Conservation (phyloP, 2,888 invertebrate species). For the Drosophila histrio region DNA sequence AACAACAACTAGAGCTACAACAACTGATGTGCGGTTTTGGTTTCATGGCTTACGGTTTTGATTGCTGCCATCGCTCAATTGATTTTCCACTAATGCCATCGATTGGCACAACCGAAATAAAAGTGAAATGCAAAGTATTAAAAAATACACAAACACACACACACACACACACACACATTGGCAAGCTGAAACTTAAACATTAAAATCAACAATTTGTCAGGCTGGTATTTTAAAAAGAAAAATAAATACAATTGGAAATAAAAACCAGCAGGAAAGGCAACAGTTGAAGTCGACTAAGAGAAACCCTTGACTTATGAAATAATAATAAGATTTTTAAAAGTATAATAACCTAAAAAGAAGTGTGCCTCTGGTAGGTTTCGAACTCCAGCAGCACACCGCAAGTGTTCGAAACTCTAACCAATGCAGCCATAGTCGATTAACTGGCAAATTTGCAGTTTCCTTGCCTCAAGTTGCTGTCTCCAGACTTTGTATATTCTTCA, state of each 20-base stretch:
- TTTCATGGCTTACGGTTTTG: constrained; percentile 77
- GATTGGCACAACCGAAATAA: constrained; percentile 66
- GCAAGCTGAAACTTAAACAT: constrained; percentile 38
- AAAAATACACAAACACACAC: constrained; percentile 19
- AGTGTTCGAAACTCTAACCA: too few species aligned
- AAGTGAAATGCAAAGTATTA: constrained; percentile 72
- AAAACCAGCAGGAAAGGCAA: too few species aligned
- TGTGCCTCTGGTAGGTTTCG: too few species aligned
- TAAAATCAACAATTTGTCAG: constrained; percentile 66
- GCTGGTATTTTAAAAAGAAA: constrained; percentile 27
- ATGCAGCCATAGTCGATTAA: too few species aligned
- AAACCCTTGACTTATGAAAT: too few species aligned
- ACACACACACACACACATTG: constrained; percentile 10
- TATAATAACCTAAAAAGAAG: too few species aligned
- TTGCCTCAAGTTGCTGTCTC: too few species aligned
- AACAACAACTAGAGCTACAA: constrained; percentile 18
- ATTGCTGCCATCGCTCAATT: constrained; percentile 79
- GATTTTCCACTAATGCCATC: constrained; percentile 77
- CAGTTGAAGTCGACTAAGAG: too few species aligned
- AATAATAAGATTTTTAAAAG: too few species aligned
- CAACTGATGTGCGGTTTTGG: constrained; percentile 73
- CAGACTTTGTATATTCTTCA: too few species aligned
- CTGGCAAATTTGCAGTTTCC: too few species aligned
- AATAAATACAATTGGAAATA: constrained; percentile 6
- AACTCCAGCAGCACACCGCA: too few species aligned